Base-by-base conservation (phyloP, 2,888 invertebrate genomes). In the Tachystola acroxantha region DNA sequence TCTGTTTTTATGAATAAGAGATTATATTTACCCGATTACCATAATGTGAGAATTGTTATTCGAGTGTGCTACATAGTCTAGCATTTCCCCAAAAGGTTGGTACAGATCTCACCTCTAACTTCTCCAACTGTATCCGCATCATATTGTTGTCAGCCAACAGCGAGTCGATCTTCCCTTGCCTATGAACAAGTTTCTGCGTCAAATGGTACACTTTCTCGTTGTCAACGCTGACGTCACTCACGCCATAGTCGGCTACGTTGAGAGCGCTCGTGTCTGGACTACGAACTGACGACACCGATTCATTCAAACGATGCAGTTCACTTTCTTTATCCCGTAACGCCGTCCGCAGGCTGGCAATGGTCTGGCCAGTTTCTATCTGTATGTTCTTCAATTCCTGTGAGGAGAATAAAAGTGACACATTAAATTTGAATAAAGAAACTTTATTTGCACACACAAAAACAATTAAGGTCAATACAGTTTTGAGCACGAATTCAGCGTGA, bases 131-230 rank as follows among this genome's bases (percentile, higher is more conserved):
- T 53, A 97, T 87, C 50, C 90, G 89, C 34, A 97, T 80, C 11
- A 96, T 95, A 81, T 96, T 96, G 63, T 95, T 92, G 59, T 97
- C 96, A 0, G 94, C 93, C 36, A 95, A 90, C 27, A 95, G 82
- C 11, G 91, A 88, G 66, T 97, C 97, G n/a, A 97, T 82, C 48
- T 92, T 90, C 28, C 92, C 92, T 74, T 97, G 97, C 64, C 95
- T 96, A 60, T 93, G 90, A 37, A 97, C 94, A 22, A 97, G 81
- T 29, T 93, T 94, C 63, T 96, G 93, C 0, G 96, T 96, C 10
- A 97, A 80, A 1, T 88, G 80, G 31, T 89, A 86, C 7, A 92
- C 73, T 51, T 81, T 79, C 10, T 81, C 75, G 10, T 57, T 66
- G 24, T 80, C 77, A 48, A 76, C 64, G 43, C 53, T 49, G 10